Conservation (phyloP, 2,113 vertebrate genomes). For the Pelmatolapia mariae region DNA sequence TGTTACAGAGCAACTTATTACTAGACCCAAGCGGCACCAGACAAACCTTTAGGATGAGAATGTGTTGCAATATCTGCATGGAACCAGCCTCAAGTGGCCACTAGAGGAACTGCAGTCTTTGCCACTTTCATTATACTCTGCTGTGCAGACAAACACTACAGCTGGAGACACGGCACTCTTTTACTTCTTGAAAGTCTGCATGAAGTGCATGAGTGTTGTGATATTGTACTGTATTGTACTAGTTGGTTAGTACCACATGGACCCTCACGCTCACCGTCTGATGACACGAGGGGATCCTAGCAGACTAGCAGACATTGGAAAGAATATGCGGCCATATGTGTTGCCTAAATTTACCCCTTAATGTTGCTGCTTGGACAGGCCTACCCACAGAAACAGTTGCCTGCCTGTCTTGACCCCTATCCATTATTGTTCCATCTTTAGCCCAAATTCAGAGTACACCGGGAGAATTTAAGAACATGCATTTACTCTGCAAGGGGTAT, state of each 20-base stretch:
- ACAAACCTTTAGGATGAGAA: not conserved
- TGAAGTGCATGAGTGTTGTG: not conserved
- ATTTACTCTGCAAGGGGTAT: not conserved
- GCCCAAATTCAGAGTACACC: not conserved
- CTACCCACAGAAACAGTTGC: not conserved
- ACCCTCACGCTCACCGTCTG: not conserved
- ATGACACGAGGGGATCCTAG: not conserved
- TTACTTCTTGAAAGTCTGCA: not conserved
- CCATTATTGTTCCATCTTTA: not conserved
- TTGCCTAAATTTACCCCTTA: not conserved
- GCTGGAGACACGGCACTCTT: not conserved
- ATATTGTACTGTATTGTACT: not conserved
- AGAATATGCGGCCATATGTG: not conserved
- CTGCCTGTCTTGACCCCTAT: not conserved
- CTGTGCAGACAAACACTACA: rapidly evolving
- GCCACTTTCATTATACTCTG: too few species aligned
- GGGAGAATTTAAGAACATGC: not conserved
- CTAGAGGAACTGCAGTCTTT: too few species aligned
- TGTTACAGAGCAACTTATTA: not conserved
- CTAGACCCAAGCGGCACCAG: not conserved
- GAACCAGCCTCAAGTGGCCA: not conserved
- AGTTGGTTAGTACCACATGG: rapidly evolving
- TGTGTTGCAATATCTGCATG: not conserved
- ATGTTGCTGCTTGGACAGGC: not conserved
- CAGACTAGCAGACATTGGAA: not conserved